Percentiles rank a stretch among this genome's conserved stretches.
Evolutionary conservation across 2,797 vertebrate species (phyloP).

Genomic region (Novumbra hubbsi): DNA sequence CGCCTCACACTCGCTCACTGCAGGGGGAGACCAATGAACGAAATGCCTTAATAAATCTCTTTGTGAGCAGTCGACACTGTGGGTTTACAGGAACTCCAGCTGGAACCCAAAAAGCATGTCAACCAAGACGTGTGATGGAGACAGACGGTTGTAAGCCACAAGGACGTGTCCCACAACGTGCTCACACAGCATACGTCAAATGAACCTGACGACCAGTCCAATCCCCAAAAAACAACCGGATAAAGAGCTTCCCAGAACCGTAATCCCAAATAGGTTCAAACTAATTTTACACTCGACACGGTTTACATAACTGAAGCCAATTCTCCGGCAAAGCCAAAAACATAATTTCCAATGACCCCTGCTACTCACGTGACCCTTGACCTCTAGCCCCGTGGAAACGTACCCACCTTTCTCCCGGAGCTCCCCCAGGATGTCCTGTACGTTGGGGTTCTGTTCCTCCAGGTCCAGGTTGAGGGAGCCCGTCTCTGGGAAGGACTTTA

Average conservation of each 20-base stretch:
- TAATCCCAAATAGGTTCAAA: background rate
- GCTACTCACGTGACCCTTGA: background rate
- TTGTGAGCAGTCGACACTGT: background rate
- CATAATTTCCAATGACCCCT: background rate
- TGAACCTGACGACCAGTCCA: too few species aligned
- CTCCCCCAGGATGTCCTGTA: slow-evolving; percentile 96
- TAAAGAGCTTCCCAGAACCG: background rate
- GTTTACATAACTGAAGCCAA: background rate
- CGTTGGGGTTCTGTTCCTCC: slow-evolving; percentile 98
- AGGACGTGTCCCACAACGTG: background rate
- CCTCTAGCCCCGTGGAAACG: background rate
- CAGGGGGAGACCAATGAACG: background rate
- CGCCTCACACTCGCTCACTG: slow-evolving; percentile 94
- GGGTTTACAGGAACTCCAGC: background rate
- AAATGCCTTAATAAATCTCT: background rate
- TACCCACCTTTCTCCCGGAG: slow-evolving; percentile 91
- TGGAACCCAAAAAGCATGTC: background rate
- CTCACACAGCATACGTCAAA: background rate
- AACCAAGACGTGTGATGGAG: background rate
- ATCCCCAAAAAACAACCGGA: too few species aligned
- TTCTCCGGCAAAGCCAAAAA: background rate
- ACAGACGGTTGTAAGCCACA: background rate
- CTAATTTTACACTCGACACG: background rate
- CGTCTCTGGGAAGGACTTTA: slow-evolving; percentile 97
- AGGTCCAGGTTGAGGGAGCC: slow-evolving; percentile 95